Conservation (phyloP, 1,140 invertebrate genomes). For the Brachionus plicatilis region DNA sequence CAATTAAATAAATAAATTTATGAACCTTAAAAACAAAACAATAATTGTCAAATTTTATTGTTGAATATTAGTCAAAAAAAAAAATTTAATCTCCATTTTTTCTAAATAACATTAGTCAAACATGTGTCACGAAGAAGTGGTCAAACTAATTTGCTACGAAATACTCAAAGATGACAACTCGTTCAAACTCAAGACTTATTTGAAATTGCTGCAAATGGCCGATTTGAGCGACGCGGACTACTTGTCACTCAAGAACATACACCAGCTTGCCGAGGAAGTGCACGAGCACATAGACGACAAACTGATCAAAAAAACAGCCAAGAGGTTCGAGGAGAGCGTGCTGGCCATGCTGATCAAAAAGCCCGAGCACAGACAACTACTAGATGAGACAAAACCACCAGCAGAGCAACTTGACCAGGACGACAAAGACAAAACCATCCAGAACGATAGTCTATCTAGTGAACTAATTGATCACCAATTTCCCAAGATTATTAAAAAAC, state of each 20-base stretch:
- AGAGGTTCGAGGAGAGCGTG: background rate
- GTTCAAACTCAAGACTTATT: constrained; percentile 30
- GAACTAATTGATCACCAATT: constrained; percentile 13
- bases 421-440: background rate
- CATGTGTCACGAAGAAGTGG: constrained; percentile 29
- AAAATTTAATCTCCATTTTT: too few species aligned
- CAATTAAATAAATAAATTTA: too few species aligned
- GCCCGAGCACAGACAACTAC: background rate
- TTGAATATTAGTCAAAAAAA: too few species aligned
- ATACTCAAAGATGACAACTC: constrained; percentile 32
- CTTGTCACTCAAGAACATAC: background rate
- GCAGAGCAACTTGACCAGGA: background rate
- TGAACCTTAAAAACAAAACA: too few species aligned
- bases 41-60: too few species aligned
- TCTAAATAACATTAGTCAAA: background rate
- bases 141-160: constrained; percentile 16
- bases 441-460: background rate
- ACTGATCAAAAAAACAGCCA: constrained; percentile 1
- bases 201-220: constrained; percentile 30
- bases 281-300: constrained; percentile 34
- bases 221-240: constrained; percentile 9
- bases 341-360: background rate
- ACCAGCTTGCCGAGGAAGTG: constrained; percentile 2
- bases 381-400: background rate
- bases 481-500: constrained; percentile 15